Evolutionary conservation across 2,888 invertebrate species (phyloP).

Genomic region (Rhagophthalmus giganteus): DNA sequence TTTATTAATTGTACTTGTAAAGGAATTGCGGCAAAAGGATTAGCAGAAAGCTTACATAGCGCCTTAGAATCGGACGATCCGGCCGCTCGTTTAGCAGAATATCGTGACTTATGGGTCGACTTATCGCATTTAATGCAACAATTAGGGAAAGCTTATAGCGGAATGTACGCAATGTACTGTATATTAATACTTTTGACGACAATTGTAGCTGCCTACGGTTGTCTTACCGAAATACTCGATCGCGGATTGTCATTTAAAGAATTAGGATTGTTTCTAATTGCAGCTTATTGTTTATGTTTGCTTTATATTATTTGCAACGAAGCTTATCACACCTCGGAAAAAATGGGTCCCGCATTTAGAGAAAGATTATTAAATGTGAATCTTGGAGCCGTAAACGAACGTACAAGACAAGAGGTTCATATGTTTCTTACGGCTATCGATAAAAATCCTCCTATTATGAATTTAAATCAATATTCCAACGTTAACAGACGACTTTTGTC

Average conservation of each 20-base stretch:
- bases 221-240: slow-evolving; percentile 71
- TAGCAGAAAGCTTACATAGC: slow-evolving; percentile 65
- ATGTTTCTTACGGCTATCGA: slow-evolving; percentile 75
- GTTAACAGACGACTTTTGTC: slow-evolving; percentile 71
- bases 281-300: slow-evolving; percentile 71
- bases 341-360: slow-evolving; percentile 61
- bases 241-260: slow-evolving; percentile 73
- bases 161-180: slow-evolving; percentile 77
- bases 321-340: slow-evolving; percentile 68
- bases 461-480: slow-evolving; percentile 73
- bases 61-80: slow-evolving; percentile 67
- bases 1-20: slow-evolving; percentile 55
- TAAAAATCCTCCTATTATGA: slow-evolving; percentile 77
- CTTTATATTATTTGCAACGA: slow-evolving; percentile 75
- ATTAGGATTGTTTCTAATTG: slow-evolving; percentile 70
- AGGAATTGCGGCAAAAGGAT: slow-evolving; percentile 60
- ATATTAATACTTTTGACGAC: slow-evolving; percentile 74
- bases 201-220: slow-evolving; percentile 72
- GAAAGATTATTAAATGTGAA: slow-evolving; percentile 69
- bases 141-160: slow-evolving; percentile 72
- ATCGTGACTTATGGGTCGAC: slow-evolving; percentile 71
- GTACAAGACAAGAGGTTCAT: slow-evolving; percentile 70
- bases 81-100: slow-evolving; percentile 67
- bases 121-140: slow-evolving; percentile 80
- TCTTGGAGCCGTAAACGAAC: slow-evolving; percentile 65